Evolutionary conservation across 1,140 invertebrate genomes (phyloP), one percentile per base, ranked within the genome.

Genomic region (Steinernema khuongi): DNA sequence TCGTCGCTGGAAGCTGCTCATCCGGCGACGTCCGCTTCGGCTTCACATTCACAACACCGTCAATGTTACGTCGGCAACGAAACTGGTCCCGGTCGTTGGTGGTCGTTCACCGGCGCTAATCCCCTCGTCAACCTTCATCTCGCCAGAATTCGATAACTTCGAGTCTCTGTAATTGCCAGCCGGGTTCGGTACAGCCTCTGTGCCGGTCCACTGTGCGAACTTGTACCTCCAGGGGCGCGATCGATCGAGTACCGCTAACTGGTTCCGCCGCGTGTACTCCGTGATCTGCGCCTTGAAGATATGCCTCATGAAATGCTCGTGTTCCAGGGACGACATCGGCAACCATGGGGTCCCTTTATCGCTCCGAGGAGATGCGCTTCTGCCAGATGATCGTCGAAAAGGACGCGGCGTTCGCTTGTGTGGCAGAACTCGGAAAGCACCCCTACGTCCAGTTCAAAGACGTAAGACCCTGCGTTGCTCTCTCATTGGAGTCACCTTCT

Each of bases 381-480:
- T 93, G 92, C 88, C 92, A 94, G 87, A 89, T 94, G 85, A 93
- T 94, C 87, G 91, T 94, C 79, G 92, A 94, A 85, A 91, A 85
- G 68, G 93, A 94, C 87, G 91, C 93, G 29, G 92, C 92, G 26
- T 94, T 94, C 86, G 90, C 90, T 72, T 92, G 91, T 75, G 91
- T 95, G 18, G 92, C 93, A 1, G 92, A 93, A 86, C 88, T 94
- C 72, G 93, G 93, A 19, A 93, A 95, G 88, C 89, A 91, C 50
- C 93, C 93, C 76, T 89, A 91, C 75, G 93, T 93, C 74, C 92
- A 94, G 87, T 94, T 94, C 87, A 89, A 92, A 86, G 93, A 94
- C 88, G 92, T 94, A 89, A 92, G 91, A 90, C 28, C 7, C 7
- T 60, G 4, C 50, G 4, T 2, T 60, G 4, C 50, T 2, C 11